phyloP scores from a whole-genome alignment of 1,140 invertebrate species.

The Mamestra configurata region DNA sequence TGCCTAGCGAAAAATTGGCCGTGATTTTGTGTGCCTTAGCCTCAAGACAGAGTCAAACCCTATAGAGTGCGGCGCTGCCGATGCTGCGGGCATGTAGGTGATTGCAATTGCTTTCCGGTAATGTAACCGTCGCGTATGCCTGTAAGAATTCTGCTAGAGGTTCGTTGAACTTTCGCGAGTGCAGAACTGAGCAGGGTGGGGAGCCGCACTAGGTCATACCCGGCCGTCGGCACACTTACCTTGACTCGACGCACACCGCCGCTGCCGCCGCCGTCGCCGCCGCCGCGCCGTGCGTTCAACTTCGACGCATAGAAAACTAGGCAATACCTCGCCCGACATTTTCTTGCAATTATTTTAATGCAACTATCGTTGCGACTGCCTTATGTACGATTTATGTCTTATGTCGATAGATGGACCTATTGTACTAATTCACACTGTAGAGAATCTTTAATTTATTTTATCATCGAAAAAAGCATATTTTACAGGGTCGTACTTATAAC shows the following conservation, averaged over 20 bases:
- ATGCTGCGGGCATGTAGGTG: slow-evolving; percentile 69
- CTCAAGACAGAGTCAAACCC: slow-evolving; percentile 11
- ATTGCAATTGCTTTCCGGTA: slow-evolving; percentile 85
- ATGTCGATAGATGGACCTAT: not conserved
- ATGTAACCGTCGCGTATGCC: slow-evolving; percentile 84
- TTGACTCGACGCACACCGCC: slow-evolving; percentile 81
- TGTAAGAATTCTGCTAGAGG: slow-evolving; percentile 85
- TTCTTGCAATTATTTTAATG: slow-evolving; percentile 70
- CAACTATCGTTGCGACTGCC: slow-evolving; percentile 55
- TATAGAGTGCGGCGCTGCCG: slow-evolving; percentile 43
- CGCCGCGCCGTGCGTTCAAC: slow-evolving; percentile 62
- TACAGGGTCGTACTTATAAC: too few species aligned
- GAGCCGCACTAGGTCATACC: slow-evolving; percentile 83
- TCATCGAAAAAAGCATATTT: too few species aligned
- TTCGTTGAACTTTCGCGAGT: slow-evolving; percentile 87
- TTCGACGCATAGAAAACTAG: slow-evolving; percentile 81
- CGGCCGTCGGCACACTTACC: slow-evolving; percentile 86
- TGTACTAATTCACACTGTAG: not conserved
- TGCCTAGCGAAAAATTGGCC: slow-evolving; percentile 24
- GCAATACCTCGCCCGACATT: slow-evolving; percentile 67
- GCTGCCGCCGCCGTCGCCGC: slow-evolving; percentile 61
- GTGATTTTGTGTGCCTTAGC: not conserved
- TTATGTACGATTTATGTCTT: not conserved
- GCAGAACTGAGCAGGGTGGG: slow-evolving; percentile 81
- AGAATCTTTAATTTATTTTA: too few species aligned